Base-by-base conservation (phyloP, 2,113 vertebrate genomes). In the Lagopus muta region DNA sequence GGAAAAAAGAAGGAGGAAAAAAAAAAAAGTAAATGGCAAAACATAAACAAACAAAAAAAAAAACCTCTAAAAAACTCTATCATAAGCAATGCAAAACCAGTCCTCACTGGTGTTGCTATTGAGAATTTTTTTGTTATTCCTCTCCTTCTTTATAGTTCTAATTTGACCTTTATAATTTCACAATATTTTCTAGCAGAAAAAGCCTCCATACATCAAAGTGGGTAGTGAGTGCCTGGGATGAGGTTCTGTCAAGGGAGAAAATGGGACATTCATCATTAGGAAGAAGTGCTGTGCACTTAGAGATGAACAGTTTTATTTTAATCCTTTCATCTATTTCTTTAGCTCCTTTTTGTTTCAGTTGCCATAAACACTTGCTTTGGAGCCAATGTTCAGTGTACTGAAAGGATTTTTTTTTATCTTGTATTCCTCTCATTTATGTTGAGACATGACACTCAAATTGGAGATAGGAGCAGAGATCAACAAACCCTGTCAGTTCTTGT, bases 401-500 rank as follows among this genome's bases (percentile, higher is more conserved):
- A 94, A 94, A 92, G 85, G 89, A 86, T 54, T 93, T 83, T 65
- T 36, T 61, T 92, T 85, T 38, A 38, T 38, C 88, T 38, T 80
- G 5, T 94, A 71, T 93, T 92, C 76, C 67, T 93, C 95, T 97
- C 93, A 45, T 96, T 96, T 95, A 97, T 96, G 74, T 94, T 95
- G 97, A 98, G 96, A 97, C 75, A 87, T 98, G 97, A 97, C 98
- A 97, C 91, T 97, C 98, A 98, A 96, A 97, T 97, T 88, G 66
- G 96, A 97, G 97, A 96, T 88, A 93, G 96, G 97, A 97, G 97
- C 97, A 97, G 96, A 97, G 97, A 97, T 97, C 97, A 97, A 96
- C 97, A 98, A 97, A 97, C 96, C 97, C 98, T 98, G 98, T 98
- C 98, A 98, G 96, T 82, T 97, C 94, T 96, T 98, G 98, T 98